Evolutionary conservation across 2,888 invertebrate species (phyloP), one percentile per base, ranked within the genome.

Genomic region (Eupithecia exiguata): DNA sequence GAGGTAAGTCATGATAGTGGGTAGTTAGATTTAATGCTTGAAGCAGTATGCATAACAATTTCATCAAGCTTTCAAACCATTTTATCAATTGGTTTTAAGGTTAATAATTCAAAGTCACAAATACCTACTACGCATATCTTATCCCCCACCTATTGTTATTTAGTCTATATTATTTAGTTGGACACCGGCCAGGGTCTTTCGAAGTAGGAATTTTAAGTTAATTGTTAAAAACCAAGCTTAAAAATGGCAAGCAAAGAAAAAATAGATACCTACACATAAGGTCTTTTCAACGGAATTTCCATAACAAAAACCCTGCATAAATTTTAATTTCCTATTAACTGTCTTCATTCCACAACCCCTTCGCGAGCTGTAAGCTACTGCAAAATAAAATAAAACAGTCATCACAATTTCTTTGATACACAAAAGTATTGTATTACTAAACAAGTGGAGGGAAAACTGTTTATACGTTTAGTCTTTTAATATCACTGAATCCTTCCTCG

Each of bases 341-440:
- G 49, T 62, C 61, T 53, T 53, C 14, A 36, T 68, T 62, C 61
- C 63, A 14, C 58, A 58, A 46, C 63, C 36, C 25, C 18, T 66
- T 58, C 21, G 40, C 21, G 12, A 68, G 30, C 68, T 62, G 36
- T 36, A 74, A 69, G 61, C 67, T 72, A 67, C n/a, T 62, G 75
- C 68, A 74, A 75, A 78, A 80, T 77, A 74, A 78, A 78, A 80
- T 77, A 80, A 79, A 79, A 80, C 74, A 79, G 79, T 80, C 80
- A 80, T 80, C 80, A 74, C 72, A 80, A 84, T 83, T 82, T 58
- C 80, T 84, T 83, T 83, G 82, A 82, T 81, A 81, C 83, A 83
- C 80, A 84, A 83, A 84, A 58, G 86, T 87, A 87, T 88, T 86
- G 84, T 86, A 87, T 89, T 89, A 87, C 89, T 87, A 85, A 87